Evolutionary conservation across 92 coral and sea anemone species (phyloP), one percentile per base, ranked within the genome.

Genomic region (Phymanthus crucifer): DNA sequence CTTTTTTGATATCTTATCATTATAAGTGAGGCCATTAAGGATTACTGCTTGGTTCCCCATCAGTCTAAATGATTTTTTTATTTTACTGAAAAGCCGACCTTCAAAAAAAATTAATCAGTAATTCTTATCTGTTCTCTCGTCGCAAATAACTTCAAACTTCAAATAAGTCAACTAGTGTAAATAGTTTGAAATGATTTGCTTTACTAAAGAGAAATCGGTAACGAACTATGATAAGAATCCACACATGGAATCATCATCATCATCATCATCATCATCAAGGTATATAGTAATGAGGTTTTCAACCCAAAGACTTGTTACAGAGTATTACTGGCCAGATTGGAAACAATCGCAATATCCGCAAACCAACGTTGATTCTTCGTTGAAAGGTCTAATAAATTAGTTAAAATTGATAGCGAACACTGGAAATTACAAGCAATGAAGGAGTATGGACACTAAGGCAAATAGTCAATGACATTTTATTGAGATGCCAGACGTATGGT

Each of bases 381-480:
- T 57, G 66, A 27, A 26, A 50, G 34, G 50, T 27, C 50, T 2
- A 29, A 57, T 74, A 31, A 45, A 40, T n/a, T 54, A 23, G 23
- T n/a, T 52, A 3, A n/a, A 73, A 45, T 74, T 43, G 78, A 74
- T 48, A 3, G 65, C 19, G 27, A 32, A 74, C 66, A 74, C 29
- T 46, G 2, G 66, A 74, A 31, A 74, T 74, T 19, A 40, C 34
- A 40, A 48, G 65, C 31, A 54, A 73, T 8, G 3, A 57, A 21
- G 29, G 29, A 27, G 29, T 7, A 27, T 61, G 4, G 13, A 61
- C 13, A 26, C 68, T 27, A 29, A n/a, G 4, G 10, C 36, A 61
- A 24, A 27, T 27, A 27, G 68, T 12, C 68, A 61, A 61, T 61
- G 9, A 12, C 18, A 5, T 61, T 61, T 12, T 10, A 27, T 27